Conservation (phyloP, 2,888 invertebrate species). For the Drosophila birchii region DNA sequence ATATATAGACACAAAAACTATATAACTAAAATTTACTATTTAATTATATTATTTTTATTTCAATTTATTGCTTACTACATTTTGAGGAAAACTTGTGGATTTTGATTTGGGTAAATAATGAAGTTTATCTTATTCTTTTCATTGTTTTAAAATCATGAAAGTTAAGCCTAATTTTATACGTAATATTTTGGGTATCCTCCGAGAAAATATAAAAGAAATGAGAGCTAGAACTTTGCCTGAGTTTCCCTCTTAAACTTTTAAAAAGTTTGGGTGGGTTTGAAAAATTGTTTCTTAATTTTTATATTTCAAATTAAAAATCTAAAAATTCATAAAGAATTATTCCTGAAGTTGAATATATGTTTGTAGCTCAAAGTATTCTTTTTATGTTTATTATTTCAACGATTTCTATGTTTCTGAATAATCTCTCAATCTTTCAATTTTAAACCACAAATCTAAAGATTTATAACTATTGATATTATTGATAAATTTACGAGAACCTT, state of each 20-base stretch:
- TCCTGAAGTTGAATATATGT: accelerated
- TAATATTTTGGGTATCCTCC: neutral
- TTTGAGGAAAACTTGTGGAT: neutral
- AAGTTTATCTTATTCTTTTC: neutral
- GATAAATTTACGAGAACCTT: neutral
- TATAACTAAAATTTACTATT: neutral
- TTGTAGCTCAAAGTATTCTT: neutral
- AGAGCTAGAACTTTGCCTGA: too few relatives aligned
- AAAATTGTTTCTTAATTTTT: neutral
- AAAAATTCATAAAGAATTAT: neutral
- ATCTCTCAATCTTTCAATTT: too few relatives aligned
- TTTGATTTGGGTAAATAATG: neutral
- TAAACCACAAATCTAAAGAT: neutral
- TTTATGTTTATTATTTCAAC: neutral
- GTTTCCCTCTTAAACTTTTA: accelerated
- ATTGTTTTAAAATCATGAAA: neutral
- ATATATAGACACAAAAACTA: neutral
- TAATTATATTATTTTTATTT: neutral
- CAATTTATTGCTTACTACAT: neutral
- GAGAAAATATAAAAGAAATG: neutral
- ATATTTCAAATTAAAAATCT: neutral
- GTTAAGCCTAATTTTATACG: neutral
- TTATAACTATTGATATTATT: too few relatives aligned
- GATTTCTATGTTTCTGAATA: neutral
- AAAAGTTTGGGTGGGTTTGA: neutral